Evolutionary conservation across 64 coral and sea anemone species (phyloP).

Genomic region (Platygyra sinensis): DNA sequence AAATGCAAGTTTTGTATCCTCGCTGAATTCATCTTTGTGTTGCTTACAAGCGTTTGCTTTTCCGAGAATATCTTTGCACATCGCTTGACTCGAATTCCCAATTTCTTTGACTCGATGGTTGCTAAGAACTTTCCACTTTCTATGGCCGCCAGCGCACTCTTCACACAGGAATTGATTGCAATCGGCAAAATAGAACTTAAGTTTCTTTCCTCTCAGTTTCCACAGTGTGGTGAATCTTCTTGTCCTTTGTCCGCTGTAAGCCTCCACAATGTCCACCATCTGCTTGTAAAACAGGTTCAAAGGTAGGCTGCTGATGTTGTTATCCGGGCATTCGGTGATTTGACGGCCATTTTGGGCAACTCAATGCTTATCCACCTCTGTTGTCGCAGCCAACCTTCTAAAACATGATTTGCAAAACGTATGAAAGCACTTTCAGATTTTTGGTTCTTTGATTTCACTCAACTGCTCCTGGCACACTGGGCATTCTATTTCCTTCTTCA

Average conservation of each 20-base stretch:
- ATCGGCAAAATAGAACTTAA: conserved; percentile 2
- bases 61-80: neutral
- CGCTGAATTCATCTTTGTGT: neutral
- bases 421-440: neutral
- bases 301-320: conserved; percentile 52
- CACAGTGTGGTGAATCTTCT: neutral
- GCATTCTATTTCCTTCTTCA: neutral
- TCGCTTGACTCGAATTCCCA: neutral
- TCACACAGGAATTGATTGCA: conserved; percentile 9
- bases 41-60: neutral
- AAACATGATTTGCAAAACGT: neutral
- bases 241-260: conserved; percentile 50
- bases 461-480: neutral
- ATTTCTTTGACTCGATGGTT: conserved; percentile 1
- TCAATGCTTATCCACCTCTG: neutral
- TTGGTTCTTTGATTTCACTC: neutral
- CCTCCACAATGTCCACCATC: conserved; percentile 58
- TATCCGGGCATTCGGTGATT: neutral
- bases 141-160: neutral
- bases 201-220: neutral
- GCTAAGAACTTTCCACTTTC: neutral
- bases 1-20: neutral
- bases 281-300: conserved; percentile 25
- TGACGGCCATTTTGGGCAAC: neutral
- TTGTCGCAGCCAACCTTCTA: neutral